Evolutionary conservation across 2,888 invertebrate genomes (phyloP).

Genomic region (Hedychridium roseum): DNA sequence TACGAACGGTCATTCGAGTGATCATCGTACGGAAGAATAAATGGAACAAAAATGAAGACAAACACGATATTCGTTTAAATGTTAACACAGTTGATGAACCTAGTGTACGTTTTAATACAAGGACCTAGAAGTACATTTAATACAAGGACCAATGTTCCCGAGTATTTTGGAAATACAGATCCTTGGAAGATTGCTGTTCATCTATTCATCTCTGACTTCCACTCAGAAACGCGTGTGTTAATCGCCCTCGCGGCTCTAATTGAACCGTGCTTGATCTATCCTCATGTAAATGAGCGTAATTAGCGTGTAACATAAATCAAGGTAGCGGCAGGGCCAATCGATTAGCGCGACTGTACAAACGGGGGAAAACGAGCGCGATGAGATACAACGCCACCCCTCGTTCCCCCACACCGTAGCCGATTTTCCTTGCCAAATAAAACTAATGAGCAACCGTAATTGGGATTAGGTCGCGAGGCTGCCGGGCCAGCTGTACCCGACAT

Average conservation of each 20-base stretch:
- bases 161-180: constrained; percentile 17
- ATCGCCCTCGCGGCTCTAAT: constrained; percentile 41
- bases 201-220: too few species aligned
- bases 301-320: constrained; percentile 60
- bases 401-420: too few species aligned
- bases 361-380: constrained; percentile 22
- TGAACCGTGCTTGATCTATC: constrained; percentile 51
- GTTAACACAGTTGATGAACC: too few species aligned
- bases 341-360: constrained; percentile 23
- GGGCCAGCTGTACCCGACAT: constrained; percentile 33
- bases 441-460: constrained; percentile 62
- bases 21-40: too few species aligned
- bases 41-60: too few species aligned
- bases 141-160: constrained; percentile 13
- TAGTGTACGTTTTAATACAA: too few species aligned
- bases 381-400: too few species aligned
- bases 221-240: constrained; percentile 18
- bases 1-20: too few species aligned
- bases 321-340: constrained; percentile 39
- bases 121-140: too few species aligned
- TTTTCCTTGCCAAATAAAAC: constrained; percentile 57
- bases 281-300: constrained; percentile 61
- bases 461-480: constrained; percentile 46
- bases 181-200: too few species aligned
- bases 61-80: too few species aligned